These are phyloP conservation scores for Drosophila neotestacea DNA, from an alignment of 2,888 invertebrate species.

Conservation along the genomic window DNA sequence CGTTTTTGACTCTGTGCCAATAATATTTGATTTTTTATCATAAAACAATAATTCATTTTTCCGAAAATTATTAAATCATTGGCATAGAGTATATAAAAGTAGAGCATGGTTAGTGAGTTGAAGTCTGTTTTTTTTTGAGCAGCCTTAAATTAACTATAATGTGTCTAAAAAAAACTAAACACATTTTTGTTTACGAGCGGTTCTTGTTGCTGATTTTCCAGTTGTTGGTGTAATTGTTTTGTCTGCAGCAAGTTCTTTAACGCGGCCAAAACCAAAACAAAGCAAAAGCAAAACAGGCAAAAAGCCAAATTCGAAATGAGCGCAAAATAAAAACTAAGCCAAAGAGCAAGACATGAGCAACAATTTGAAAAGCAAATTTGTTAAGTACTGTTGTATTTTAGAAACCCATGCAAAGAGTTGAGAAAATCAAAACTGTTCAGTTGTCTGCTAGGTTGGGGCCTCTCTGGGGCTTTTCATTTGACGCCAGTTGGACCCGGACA, in stretches of 20 bases:
- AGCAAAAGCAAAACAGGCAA: conserved; percentile 31
- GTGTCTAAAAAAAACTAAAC: conserved; percentile 50
- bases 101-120: conserved; percentile 19
- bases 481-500: conserved; percentile 76
- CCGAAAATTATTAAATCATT: neutral
- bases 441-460: conserved; percentile 41
- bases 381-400: conserved; percentile 59
- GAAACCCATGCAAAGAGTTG: conserved; percentile 49
- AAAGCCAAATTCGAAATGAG: conserved; percentile 52
- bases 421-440: conserved; percentile 53
- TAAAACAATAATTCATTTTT: neutral
- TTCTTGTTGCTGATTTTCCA: conserved; percentile 47
- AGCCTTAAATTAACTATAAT: conserved; percentile 62
- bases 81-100: conserved; percentile 29
- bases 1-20: conserved; percentile 27
- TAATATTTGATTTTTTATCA: conserved; percentile 12
- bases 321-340: conserved; percentile 44
- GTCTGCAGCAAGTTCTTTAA: conserved; percentile 70
- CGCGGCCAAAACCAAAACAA: conserved; percentile 55
- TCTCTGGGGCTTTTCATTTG: conserved; percentile 61
- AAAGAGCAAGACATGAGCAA: conserved; percentile 49
- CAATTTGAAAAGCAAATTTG: conserved; percentile 48
- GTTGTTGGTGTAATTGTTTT: conserved; percentile 37
- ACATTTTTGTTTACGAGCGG: conserved; percentile 66
- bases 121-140: conserved; percentile 24